These are phyloP conservation scores for Lacerta viridis DNA, from an alignment of 2,797 vertebrate genomes.

Conservation along the genomic window DNA sequence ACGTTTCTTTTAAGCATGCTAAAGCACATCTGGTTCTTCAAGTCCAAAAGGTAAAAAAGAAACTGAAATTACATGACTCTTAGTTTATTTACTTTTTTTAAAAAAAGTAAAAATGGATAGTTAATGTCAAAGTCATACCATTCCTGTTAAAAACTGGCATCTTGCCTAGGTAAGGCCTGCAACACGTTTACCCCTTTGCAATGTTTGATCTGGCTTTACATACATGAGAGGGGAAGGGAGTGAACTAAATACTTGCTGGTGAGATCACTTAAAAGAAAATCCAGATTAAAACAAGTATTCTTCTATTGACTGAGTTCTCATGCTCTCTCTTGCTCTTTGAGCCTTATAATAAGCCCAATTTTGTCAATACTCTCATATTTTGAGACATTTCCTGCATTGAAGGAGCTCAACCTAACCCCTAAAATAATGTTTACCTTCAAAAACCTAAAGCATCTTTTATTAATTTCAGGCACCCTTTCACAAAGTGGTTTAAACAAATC, in stretches of 20 bases:
- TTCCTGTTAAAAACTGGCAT: slow-evolving; percentile 39
- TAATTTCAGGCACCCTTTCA: not conserved
- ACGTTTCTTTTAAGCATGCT: slow-evolving; percentile 3
- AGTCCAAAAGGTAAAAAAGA: slow-evolving; percentile 10
- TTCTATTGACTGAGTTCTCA: slow-evolving; percentile 13
- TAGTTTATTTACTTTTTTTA: not conserved
- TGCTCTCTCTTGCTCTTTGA: not conserved
- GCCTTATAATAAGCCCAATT: not conserved
- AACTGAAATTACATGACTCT: slow-evolving; percentile 9
- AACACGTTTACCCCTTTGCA: slow-evolving; percentile 35
- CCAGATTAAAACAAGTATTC: not conserved
- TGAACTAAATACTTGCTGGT: slow-evolving; percentile 6
- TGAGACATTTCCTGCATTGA: slow-evolving; percentile 18
- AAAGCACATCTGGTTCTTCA: slow-evolving; percentile 23
- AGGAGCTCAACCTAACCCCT: not conserved
- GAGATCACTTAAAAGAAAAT: slow-evolving; percentile 35
- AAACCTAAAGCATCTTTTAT: not conserved
- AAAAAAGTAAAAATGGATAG: slow-evolving; percentile 14
- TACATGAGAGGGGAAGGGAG: slow-evolving; percentile 14
- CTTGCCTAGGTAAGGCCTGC: slow-evolving; percentile 1
- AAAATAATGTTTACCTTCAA: not conserved
- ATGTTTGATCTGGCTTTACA: slow-evolving; percentile 40
- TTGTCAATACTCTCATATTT: not conserved
- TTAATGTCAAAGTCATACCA: slow-evolving; percentile 18
- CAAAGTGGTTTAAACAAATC: not conserved